These are phyloP conservation scores for Thalassophryne amazonica DNA, from an alignment of 2,797 vertebrate species.

Conservation along the genomic window DNA sequence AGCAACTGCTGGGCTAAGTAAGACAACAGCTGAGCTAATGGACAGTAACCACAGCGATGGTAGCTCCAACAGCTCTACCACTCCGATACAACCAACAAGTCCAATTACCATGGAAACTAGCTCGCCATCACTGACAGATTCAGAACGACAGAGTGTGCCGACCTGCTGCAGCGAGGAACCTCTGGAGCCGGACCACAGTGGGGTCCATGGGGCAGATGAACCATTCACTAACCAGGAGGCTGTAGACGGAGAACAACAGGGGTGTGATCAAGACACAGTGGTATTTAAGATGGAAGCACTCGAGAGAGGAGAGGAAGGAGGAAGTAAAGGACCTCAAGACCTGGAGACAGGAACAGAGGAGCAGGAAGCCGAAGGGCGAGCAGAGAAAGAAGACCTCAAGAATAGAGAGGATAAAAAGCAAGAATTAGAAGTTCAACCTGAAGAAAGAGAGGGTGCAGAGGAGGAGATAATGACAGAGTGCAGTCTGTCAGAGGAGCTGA, in stretches of 20 bases:
- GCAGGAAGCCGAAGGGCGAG: background rate
- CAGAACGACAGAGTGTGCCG: slow-evolving; percentile 37
- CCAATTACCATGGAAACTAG: slow-evolving; percentile 59
- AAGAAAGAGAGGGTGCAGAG: background rate
- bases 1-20: slow-evolving; percentile 62
- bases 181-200: slow-evolving; percentile 37
- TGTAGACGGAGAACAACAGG: background rate
- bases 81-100: slow-evolving; percentile 13
- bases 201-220: background rate
- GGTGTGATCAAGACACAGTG: slow-evolving; percentile 40
- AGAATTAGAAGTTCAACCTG: no score
- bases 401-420: background rate
- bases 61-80: slow-evolving; percentile 6
- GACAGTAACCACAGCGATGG: slow-evolving; percentile 39
- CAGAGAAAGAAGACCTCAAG: background rate
- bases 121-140: slow-evolving; percentile 14
- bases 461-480: background rate
- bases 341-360: background rate
- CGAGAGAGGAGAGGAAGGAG: background rate
- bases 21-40: slow-evolving; percentile 51
- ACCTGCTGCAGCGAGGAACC: slow-evolving; percentile 21
- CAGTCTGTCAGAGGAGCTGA: slow-evolving; percentile 13
- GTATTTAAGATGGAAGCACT: slow-evolving; percentile 37
- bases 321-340: background rate
- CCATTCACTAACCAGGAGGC: background rate